Evolutionary conservation across 2,888 invertebrate species (phyloP).

Genomic region (Ditylenchus weischeri): DNA sequence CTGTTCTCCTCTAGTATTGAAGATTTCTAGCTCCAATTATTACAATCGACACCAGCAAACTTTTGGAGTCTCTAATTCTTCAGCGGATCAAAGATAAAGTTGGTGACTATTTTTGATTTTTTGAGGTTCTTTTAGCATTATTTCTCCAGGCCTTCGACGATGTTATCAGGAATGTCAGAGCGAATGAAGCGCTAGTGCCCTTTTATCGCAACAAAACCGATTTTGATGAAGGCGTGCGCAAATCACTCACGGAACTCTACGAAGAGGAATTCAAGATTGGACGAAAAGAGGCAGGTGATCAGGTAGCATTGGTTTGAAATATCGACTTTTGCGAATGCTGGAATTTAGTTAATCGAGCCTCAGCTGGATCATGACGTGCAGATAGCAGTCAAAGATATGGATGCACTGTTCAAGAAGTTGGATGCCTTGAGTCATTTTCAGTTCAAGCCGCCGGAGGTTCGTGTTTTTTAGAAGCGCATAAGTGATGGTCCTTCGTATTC

Average conservation of each 20-base stretch:
- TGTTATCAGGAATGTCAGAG: slow-evolving; percentile 80
- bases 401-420: no score
- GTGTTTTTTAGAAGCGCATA: no score
- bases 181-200: slow-evolving; percentile 71
- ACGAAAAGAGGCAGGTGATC: not conserved
- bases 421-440: slow-evolving; percentile 90
- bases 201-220: not conserved
- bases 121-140: slow-evolving; percentile 11
- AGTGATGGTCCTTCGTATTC: no score
- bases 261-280: not conserved
- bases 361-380: slow-evolving; percentile 72
- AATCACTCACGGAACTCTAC: not conserved
- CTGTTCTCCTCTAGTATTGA: no score
- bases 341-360: slow-evolving; percentile 63
- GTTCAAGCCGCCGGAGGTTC: slow-evolving; percentile 71
- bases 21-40: slow-evolving; percentile 73
- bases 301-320: not conserved
- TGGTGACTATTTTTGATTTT: not conserved
- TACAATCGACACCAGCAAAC: slow-evolving; percentile 81
- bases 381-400: slow-evolving; percentile 75
- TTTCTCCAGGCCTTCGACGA: slow-evolving; percentile 81
- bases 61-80: slow-evolving; percentile 81
- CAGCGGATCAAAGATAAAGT: slow-evolving; percentile 80
- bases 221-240: not conserved
- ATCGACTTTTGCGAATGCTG: not conserved